These are phyloP conservation scores for Gryllus bimaculatus DNA, from an alignment of 1,140 invertebrate species.

Conservation along the genomic window DNA sequence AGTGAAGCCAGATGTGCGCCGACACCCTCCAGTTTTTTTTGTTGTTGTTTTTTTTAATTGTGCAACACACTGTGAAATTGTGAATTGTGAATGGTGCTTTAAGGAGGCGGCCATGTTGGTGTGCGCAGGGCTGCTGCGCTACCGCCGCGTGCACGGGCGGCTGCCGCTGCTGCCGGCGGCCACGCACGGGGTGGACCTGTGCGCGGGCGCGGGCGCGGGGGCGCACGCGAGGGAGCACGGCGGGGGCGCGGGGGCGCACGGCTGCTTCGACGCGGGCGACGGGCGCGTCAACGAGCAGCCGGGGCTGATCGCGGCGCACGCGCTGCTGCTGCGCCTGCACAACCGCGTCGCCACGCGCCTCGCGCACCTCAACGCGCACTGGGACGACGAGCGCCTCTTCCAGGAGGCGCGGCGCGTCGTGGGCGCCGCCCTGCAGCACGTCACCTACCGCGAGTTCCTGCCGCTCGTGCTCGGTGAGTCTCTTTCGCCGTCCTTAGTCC, in stretches of 20 bases:
- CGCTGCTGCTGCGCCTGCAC: slow-evolving; percentile 80
- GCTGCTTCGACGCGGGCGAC: slow-evolving; percentile 56
- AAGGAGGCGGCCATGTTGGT: too few species aligned
- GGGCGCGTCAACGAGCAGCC: slow-evolving; percentile 76
- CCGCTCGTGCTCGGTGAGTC: slow-evolving; percentile 65
- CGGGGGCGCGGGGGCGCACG: not conserved
- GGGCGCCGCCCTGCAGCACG: slow-evolving; percentile 72
- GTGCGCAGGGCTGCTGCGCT: slow-evolving; percentile 49
- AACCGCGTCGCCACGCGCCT: slow-evolving; percentile 77
- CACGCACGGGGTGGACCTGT: slow-evolving; percentile 41
- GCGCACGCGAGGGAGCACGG: not conserved
- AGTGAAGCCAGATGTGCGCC: too few species aligned
- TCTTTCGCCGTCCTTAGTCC: too few species aligned
- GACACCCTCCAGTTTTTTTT: too few species aligned
- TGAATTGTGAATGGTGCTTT: too few species aligned
- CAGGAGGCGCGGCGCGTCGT: slow-evolving; percentile 80
- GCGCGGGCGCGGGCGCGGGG: slow-evolving; percentile 32
- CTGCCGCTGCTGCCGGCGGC: slow-evolving; percentile 42
- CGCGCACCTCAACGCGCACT: slow-evolving; percentile 66
- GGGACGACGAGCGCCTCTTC: slow-evolving; percentile 78
- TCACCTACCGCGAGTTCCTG: slow-evolving; percentile 81
- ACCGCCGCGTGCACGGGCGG: slow-evolving; percentile 50
- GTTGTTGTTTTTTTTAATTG: too few species aligned
- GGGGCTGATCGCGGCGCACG: slow-evolving; percentile 76
- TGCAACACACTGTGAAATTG: too few species aligned